Conservation (phyloP, 2,797 vertebrate genomes). For the Cephalopachus bancanus region DNA sequence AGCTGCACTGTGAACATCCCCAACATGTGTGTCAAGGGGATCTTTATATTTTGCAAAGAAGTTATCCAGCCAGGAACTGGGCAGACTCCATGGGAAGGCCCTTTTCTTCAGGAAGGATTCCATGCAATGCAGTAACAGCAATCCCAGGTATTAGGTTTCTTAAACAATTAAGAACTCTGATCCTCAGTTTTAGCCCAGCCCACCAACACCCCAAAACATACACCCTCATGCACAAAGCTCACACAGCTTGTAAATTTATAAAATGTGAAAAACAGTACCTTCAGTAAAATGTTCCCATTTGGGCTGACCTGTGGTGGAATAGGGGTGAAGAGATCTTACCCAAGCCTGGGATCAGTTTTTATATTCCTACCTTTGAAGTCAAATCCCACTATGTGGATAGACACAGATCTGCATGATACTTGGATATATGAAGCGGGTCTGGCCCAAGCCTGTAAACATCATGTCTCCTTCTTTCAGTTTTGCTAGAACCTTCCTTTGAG, state of each 20-base stretch:
- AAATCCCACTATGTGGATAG: background rate
- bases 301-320: background rate
- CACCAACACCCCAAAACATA: slow-evolving; percentile 72
- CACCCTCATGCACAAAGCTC: background rate
- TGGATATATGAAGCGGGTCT: background rate
- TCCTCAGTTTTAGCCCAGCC: slow-evolving; percentile 88
- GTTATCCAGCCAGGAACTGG: background rate
- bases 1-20: background rate
- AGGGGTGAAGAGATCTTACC: background rate
- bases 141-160: slow-evolving; percentile 79
- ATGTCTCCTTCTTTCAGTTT: background rate
- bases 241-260: background rate
- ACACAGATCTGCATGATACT: background rate
- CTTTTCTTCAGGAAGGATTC: background rate
- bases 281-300: background rate
- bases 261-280: background rate
- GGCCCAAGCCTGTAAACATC: slow-evolving; percentile 78
- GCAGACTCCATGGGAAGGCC: background rate
- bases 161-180: slow-evolving; percentile 95
- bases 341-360: fast-evolving
- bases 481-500: slow-evolving; percentile 27
- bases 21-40: background rate
- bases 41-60: background rate
- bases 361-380: slow-evolving; percentile 76
- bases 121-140: background rate